Evolutionary conservation across 2,113 vertebrate genomes (phyloP), one percentile per base, ranked within the genome.

Genomic region (Ceratotherium simum): DNA sequence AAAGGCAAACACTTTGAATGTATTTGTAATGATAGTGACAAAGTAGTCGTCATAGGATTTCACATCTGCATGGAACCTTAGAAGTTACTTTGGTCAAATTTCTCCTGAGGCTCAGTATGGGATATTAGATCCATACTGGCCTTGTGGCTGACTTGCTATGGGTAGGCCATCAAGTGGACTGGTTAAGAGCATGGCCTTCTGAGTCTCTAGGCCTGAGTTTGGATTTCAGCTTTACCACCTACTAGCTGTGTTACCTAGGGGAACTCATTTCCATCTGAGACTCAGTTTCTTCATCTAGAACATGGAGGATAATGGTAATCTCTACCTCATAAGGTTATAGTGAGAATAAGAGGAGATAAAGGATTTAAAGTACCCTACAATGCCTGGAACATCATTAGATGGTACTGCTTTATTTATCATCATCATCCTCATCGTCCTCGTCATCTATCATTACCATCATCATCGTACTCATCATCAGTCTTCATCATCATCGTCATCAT

Each of bases 1-100:
- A 92, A 95, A 95, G 86, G 62, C 75, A 94, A 86, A 60, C 76
- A 87, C 20, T 90, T 95, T 82, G 82, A 62, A 76, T 87, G 75
- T 60, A 60, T 96, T 78, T 96, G 65, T 62, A 58, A 13, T 46
- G 54, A 70, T 93, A 84, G 67, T 84, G 80, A 65, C 80, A 84
- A 95, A 95, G 39, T 95, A 56, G 80, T 33, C 29, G 56, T 39
- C 31, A 36, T 31, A 82, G 90, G 4, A 33, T 75, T 90, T 92
- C 51, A 10, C 75, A 62, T 85, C 14, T 94, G 21, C 64, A 1
- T 20, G 8, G 67, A 60, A 54, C 23, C 56, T 91, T 62, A 85
- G 91, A 58, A 65, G 54, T 88, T 48, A 51, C 20, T 76, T 83
- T 27, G 39, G 73, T 75, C 27, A 78, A 16, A 27, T 91, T 69